Evolutionary conservation across 2,888 invertebrate genomes (phyloP).

Genomic region (Drosophila paramelanica): DNA sequence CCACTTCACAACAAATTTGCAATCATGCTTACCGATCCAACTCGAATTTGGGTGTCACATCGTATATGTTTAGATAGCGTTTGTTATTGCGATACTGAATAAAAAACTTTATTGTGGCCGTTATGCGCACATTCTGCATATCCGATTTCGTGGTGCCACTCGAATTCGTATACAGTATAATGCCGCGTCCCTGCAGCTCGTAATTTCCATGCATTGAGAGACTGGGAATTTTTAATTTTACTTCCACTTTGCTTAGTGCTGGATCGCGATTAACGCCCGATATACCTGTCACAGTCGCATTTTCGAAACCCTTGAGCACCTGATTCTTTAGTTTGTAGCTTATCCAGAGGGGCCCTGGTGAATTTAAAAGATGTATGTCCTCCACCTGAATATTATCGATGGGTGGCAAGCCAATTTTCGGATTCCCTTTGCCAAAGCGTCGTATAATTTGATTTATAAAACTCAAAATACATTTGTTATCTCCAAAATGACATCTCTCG

Average conservation of each 20-base stretch:
- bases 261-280: slow-evolving; percentile 12
- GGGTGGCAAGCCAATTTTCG: slow-evolving; percentile 8
- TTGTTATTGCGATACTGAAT: slow-evolving; percentile 35
- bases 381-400: slow-evolving; percentile 17
- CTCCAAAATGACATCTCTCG: slow-evolving; percentile 31
- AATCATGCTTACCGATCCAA: slow-evolving; percentile 34
- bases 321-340: slow-evolving; percentile 19
- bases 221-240: slow-evolving; percentile 20
- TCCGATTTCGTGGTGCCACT: slow-evolving; percentile 25
- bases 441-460: slow-evolving; percentile 25
- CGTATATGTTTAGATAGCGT: slow-evolving; percentile 37
- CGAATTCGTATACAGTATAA: slow-evolving; percentile 29
- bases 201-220: slow-evolving; percentile 23
- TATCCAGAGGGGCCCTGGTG: slow-evolving; percentile 25
- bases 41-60: slow-evolving; percentile 10
- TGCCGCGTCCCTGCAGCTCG: slow-evolving; percentile 31
- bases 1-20: background rate
- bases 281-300: slow-evolving; percentile 17
- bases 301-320: slow-evolving; percentile 30
- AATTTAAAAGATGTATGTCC: slow-evolving; percentile 18
- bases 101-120: slow-evolving; percentile 6
- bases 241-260: slow-evolving; percentile 3
- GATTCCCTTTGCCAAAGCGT: slow-evolving; percentile 19
- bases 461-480: slow-evolving; percentile 17
- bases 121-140: slow-evolving; percentile 31